These are phyloP conservation scores for Phallusia fumigata DNA, from an alignment of 23 tunicate species.

Conservation along the genomic window DNA sequence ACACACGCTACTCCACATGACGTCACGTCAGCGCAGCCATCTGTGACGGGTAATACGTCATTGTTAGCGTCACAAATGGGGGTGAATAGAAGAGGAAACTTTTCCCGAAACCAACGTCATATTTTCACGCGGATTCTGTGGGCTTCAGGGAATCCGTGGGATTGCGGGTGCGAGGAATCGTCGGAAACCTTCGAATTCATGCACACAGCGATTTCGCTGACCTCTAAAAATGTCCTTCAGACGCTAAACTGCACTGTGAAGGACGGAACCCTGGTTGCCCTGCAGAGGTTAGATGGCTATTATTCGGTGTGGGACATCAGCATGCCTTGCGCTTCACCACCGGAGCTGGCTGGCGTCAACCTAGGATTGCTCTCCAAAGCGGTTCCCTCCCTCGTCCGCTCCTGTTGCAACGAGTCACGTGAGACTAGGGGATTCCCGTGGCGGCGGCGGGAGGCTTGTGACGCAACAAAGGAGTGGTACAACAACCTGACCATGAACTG, in stretches of 20 bases:
- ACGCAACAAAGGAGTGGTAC: not conserved
- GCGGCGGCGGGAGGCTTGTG: not conserved
- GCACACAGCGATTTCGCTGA: conserved; percentile 14
- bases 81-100: not conserved
- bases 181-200: conserved; percentile 14
- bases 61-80: not conserved
- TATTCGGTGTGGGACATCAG: conserved; percentile 31
- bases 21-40: not conserved
- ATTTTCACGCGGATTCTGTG: conserved; percentile 30
- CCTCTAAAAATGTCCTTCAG: not conserved
- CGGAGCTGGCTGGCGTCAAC: conserved; percentile 17
- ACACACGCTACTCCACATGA: not conserved
- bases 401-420: not conserved
- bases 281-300: not conserved
- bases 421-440: not conserved
- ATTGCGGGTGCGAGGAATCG: conserved; percentile 29
- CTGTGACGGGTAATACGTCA: not conserved
- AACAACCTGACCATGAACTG: not conserved
- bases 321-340: conserved; percentile 31
- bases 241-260: not conserved
- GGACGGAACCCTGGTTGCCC: not conserved
- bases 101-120: not conserved
- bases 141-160: conserved; percentile 65
- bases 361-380: not conserved
- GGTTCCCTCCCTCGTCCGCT: not conserved